Percentiles rank a stretch among this genome's conserved stretches.
Evolutionary conservation across 2,113 vertebrate genomes (phyloP).

Genomic region (Mixornis gularis): DNA sequence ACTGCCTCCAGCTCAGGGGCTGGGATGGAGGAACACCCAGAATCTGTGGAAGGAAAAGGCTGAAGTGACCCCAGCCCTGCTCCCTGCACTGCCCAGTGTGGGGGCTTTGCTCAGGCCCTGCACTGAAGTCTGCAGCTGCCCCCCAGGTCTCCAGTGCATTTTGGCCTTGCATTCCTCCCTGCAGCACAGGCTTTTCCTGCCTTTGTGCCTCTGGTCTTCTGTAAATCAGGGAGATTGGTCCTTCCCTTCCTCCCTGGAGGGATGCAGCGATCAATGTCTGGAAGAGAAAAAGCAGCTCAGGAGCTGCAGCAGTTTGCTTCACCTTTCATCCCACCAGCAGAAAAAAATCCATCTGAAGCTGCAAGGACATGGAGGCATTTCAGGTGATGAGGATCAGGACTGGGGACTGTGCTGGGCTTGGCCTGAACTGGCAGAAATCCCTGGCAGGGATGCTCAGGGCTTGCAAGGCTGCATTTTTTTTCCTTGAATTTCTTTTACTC

Average conservation of each 20-base stretch:
- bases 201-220: neutral
- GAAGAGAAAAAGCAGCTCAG: neutral
- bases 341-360: neutral
- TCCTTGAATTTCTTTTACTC: neutral
- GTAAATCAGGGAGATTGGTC: neutral
- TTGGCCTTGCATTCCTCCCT: neutral
- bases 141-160: neutral
- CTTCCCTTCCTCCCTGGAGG: neutral
- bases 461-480: neutral
- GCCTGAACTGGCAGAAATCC: neutral
- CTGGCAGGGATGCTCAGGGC: neutral
- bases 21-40: neutral
- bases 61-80: neutral
- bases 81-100: neutral
- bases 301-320: neutral
- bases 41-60: too few species aligned
- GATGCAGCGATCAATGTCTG: rapidly evolving
- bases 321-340: neutral
- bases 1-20: neutral
- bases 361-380: neutral
- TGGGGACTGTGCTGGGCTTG: neutral
- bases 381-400: neutral
- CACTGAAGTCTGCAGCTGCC: neutral
- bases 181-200: neutral
- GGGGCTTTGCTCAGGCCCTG: neutral